phyloP scores from a whole-genome alignment of 2,113 vertebrate genomes.

The Misgurnus anguillicaudatus region DNA sequence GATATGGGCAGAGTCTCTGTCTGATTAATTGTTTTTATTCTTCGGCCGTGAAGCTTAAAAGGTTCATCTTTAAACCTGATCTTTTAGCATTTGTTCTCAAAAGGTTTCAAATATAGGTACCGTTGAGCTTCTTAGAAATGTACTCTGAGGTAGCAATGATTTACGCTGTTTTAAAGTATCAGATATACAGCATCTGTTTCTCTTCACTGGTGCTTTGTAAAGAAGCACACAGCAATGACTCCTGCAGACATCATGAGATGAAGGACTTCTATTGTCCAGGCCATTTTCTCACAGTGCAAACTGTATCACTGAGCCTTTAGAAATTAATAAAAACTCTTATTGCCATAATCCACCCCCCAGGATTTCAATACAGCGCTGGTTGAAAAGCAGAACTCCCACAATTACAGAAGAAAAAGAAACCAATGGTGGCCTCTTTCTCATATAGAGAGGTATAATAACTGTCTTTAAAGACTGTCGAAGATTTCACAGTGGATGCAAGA shows the following conservation, averaged over 20 bases:
- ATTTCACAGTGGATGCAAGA: conserved; percentile 45
- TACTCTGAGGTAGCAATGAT: conserved; percentile 11
- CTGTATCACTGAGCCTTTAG: conserved; percentile 48
- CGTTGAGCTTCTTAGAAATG: conserved; percentile 29
- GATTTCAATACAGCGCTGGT: conserved; percentile 47
- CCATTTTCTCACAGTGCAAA: conserved; percentile 34
- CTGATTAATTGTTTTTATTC: conserved; percentile 17
- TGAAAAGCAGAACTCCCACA: conserved; percentile 36
- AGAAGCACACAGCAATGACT: conserved; percentile 35
- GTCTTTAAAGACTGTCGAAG: conserved; percentile 41
- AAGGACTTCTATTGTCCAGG: conserved; percentile 15
- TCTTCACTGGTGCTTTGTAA: conserved; percentile 47
- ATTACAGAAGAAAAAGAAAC: conserved; percentile 20
- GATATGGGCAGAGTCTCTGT: conserved; percentile 4
- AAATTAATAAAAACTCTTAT: conserved; percentile 53
- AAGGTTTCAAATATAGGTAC: conserved; percentile 15
- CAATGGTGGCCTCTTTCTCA: conserved; percentile 40
- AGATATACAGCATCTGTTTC: conserved; percentile 50
- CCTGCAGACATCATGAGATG: conserved; percentile 30
- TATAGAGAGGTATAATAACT: conserved; percentile 43
- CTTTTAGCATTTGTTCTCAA: conserved; percentile 34
- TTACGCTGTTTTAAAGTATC: conserved; percentile 37
- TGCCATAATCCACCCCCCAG: conserved; percentile 56
- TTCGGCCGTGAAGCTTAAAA: background rate
- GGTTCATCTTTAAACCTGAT: conserved; percentile 32